Percentiles rank a stretch among this genome's conserved stretches.
phyloP scores from a whole-genome alignment of 2,888 invertebrate genomes.

The Scotopteryx bipunctaria region DNA sequence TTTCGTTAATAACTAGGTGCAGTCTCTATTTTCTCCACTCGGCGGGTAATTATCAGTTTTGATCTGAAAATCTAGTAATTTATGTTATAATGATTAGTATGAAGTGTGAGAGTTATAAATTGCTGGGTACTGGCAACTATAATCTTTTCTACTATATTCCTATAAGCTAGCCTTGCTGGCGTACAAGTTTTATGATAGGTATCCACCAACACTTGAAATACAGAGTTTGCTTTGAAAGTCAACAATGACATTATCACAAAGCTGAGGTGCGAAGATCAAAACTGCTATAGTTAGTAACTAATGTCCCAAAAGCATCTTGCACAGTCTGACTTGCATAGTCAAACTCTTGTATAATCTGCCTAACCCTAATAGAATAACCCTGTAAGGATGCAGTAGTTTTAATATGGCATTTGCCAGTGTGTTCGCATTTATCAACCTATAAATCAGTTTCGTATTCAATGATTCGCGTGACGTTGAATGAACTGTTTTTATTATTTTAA shows the following conservation, averaged over 20 bases:
- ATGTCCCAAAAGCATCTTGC: no score
- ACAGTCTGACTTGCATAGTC: no score
- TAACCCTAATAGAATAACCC: no score
- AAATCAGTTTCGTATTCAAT: constrained; percentile 1
- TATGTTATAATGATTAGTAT: constrained; percentile 57
- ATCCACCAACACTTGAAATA: background rate
- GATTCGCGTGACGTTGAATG: background rate
- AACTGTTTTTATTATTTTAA: background rate
- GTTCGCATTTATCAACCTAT: constrained; percentile 23
- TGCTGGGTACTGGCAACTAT: constrained; percentile 40
- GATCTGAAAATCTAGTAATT: constrained; percentile 43
- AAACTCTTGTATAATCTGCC: no score
- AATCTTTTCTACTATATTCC: background rate
- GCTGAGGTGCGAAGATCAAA: background rate
- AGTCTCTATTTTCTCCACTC: constrained; percentile 15
- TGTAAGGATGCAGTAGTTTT: constrained; percentile 51
- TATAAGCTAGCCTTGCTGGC: background rate
- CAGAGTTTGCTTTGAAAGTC: background rate
- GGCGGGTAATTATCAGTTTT: constrained; percentile 28
- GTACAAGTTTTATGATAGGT: background rate
- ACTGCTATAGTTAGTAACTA: no score
- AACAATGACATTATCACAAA: background rate
- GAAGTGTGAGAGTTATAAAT: constrained; percentile 57
- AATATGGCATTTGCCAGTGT: constrained; percentile 51
- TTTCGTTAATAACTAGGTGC: constrained; percentile 23